Percentiles rank a stretch among this genome's conserved stretches.
These are phyloP conservation scores for Salticus scenicus DNA, from an alignment of 2,888 invertebrate genomes.

Conservation along the genomic window DNA sequence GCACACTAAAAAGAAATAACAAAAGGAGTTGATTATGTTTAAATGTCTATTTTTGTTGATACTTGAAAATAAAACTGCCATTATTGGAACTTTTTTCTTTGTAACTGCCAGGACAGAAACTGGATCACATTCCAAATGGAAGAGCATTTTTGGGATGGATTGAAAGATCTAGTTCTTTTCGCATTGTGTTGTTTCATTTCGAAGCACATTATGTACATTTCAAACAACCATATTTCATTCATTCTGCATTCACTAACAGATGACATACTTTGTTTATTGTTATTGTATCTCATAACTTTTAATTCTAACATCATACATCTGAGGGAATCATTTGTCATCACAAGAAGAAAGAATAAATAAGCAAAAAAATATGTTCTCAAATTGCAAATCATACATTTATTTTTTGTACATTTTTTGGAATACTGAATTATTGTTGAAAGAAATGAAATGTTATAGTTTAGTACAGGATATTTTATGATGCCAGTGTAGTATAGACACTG, in stretches of 20 bases:
- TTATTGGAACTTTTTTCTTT: slow-evolving; percentile 25
- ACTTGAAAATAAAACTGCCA: slow-evolving; percentile 50
- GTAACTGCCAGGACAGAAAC: slow-evolving; percentile 47
- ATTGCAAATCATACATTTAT: background rate
- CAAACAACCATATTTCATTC: slow-evolving; percentile 32
- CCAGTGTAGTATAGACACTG: slow-evolving; percentile 42
- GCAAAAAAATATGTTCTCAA: no score
- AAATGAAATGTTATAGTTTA: background rate
- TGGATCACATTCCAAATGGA: slow-evolving; percentile 39
- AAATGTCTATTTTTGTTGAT: slow-evolving; percentile 28
- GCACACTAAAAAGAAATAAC: slow-evolving; percentile 93
- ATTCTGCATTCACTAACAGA: slow-evolving; percentile 50
- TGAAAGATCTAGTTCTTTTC: background rate
- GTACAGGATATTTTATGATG: background rate
- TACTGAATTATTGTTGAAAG: background rate
- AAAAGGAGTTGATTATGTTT: background rate
- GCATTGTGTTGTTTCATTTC: slow-evolving; percentile 22
- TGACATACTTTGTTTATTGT: slow-evolving; percentile 53
- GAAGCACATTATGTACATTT: slow-evolving; percentile 45
- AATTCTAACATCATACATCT: slow-evolving; percentile 44
- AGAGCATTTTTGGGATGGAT: background rate
- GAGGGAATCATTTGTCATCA: no score
- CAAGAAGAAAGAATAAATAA: no score
- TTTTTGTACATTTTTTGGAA: background rate
- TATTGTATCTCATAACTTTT: slow-evolving; percentile 43